Evolutionary conservation across 1,140 invertebrate species (phyloP).

Genomic region (Trachymyrmex cornetzi): DNA sequence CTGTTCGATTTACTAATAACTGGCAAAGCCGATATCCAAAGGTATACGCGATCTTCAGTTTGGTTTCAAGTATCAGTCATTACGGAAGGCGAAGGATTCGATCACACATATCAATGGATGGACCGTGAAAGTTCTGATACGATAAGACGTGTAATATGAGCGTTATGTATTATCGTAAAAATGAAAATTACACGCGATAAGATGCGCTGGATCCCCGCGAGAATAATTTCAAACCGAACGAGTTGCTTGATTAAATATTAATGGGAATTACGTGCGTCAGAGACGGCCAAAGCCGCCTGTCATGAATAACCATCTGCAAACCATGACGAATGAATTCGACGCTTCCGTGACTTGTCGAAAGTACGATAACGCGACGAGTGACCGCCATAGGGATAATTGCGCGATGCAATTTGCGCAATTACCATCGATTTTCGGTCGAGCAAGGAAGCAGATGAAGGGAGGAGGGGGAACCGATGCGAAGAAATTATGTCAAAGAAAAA

Average conservation of each 20-base stretch:
- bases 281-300: background rate
- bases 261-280: slow-evolving; percentile 13
- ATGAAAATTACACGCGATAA: slow-evolving; percentile 4
- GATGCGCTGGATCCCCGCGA: background rate
- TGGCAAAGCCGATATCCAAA: background rate
- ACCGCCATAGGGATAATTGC: slow-evolving; percentile 3
- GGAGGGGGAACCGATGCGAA: background rate
- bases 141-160: background rate
- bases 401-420: background rate
- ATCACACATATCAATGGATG: background rate
- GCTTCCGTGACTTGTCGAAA: background rate
- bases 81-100: background rate
- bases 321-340: slow-evolving; percentile 3
- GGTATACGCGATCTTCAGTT: background rate
- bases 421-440: slow-evolving; percentile 3
- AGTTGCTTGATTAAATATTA: background rate
- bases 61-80: background rate
- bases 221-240: background rate
- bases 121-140: background rate
- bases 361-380: background rate
- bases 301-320: slow-evolving; percentile 18
- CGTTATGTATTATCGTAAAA: background rate
- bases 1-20: background rate
- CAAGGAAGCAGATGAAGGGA: background rate
- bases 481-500: slow-evolving; percentile 26